A percentile compares a stretch with the other conserved stretches of the same genome.
These are phyloP conservation scores for Vesta saturnalis DNA, from an alignment of 2,888 invertebrate species.

Conservation along the genomic window DNA sequence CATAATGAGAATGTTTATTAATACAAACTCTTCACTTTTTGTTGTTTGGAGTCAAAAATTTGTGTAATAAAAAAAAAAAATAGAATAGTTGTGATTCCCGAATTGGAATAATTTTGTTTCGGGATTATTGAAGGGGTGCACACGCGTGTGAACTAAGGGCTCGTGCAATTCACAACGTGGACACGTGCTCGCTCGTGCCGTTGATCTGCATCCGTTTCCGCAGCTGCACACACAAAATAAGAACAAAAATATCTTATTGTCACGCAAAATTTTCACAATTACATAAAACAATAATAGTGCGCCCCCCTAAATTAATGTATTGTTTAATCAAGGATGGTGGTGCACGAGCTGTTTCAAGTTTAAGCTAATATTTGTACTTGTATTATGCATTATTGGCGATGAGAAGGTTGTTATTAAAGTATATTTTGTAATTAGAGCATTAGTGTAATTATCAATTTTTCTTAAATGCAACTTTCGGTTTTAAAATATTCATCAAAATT, in stretches of 20 bases:
- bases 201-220: conserved; percentile 45
- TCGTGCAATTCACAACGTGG: conserved; percentile 58
- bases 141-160: conserved; percentile 56
- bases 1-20: not conserved
- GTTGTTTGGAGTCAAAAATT: not conserved
- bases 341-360: no score
- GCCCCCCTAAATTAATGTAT: not conserved
- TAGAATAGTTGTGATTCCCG: conserved; percentile 25
- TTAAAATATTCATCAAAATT: no score
- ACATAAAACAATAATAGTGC: conserved; percentile 2
- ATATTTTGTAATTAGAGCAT: no score
- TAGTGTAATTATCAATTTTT: no score
- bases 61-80: not conserved
- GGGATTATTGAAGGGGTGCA: conserved; percentile 38
- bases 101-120: conserved; percentile 42
- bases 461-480: no score
- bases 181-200: conserved; percentile 54
- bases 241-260: conserved; percentile 26
- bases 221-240: conserved; percentile 41
- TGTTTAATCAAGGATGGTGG: not conserved
- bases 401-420: no score
- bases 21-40: not conserved
- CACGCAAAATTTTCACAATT: conserved; percentile 22
- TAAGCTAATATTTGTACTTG: no score
- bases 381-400: no score